These are phyloP conservation scores for Proctacanthus coquilletti DNA, from an alignment of 1,140 invertebrate species.

Conservation along the genomic window DNA sequence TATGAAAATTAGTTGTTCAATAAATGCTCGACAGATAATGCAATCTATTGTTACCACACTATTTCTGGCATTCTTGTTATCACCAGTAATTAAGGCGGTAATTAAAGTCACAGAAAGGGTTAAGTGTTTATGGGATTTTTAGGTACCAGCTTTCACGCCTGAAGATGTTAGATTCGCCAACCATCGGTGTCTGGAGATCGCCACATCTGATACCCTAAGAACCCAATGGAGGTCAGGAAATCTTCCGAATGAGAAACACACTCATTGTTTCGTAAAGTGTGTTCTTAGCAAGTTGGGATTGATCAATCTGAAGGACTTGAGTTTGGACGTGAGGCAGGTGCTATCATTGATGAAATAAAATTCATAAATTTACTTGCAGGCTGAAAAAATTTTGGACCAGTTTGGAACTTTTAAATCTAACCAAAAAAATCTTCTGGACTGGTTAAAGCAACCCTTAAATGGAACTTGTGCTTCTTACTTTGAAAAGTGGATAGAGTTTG, in stretches of 20 bases:
- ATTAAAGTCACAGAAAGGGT: neutral
- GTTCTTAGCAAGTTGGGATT: neutral
- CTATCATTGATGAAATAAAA: neutral
- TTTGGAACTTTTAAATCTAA: neutral
- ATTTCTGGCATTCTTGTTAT: neutral
- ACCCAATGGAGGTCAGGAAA: neutral
- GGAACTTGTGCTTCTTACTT: no score
- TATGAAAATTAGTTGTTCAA: no score
- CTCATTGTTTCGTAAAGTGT: neutral
- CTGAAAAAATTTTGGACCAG: neutral
- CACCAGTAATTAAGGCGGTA: no score
- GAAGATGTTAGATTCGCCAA: conserved; percentile 1
- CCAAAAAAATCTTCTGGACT: no score
- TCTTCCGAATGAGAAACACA: neutral
- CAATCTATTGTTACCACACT: neutral
- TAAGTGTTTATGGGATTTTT: neutral
- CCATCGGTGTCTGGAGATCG: neutral
- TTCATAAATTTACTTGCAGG: neutral
- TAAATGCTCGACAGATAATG: no score
- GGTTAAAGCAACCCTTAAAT: no score
- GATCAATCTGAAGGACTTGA: neutral
- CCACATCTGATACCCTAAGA: neutral
- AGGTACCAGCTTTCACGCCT: neutral
- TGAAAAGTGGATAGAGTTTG: no score
- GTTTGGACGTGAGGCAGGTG: neutral